These are phyloP conservation scores for Leucopsar rothschildi DNA, from an alignment of 2,113 vertebrate genomes.

Conservation along the genomic window DNA sequence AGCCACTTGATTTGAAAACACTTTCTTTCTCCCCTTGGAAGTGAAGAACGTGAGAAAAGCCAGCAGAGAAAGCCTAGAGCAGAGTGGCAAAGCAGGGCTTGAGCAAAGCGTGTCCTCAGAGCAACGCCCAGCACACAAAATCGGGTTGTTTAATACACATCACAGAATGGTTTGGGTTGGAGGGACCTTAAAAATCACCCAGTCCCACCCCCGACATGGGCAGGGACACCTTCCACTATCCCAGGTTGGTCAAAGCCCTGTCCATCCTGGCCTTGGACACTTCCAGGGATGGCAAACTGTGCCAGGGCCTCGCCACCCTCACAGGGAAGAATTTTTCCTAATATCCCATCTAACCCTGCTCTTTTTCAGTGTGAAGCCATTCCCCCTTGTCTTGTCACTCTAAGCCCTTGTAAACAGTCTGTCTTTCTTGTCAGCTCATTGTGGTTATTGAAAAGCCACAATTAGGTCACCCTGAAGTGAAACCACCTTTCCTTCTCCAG, in stretches of 20 bases:
- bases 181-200: background rate
- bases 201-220: accelerated
- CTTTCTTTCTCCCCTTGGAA: no score
- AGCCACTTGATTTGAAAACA: background rate
- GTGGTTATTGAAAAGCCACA: background rate
- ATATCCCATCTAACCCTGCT: background rate
- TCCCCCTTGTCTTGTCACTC: background rate
- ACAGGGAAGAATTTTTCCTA: background rate
- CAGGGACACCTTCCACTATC: background rate
- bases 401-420: background rate
- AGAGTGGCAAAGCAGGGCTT: accelerated
- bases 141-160: background rate
- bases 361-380: background rate
- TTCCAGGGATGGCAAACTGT: background rate
- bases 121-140: background rate
- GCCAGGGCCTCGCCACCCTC: background rate
- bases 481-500: background rate
- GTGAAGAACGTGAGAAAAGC: background rate
- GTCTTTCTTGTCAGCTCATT: background rate
- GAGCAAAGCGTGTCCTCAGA: background rate
- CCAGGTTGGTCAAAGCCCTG: accelerated
- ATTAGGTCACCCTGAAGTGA: background rate
- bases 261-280: background rate
- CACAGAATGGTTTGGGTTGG: background rate
- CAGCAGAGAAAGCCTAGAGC: background rate